Evolutionary conservation across 2,113 vertebrate species (phyloP), one percentile per base, ranked within the genome.

Genomic region (Dasyornis broadbenti): DNA sequence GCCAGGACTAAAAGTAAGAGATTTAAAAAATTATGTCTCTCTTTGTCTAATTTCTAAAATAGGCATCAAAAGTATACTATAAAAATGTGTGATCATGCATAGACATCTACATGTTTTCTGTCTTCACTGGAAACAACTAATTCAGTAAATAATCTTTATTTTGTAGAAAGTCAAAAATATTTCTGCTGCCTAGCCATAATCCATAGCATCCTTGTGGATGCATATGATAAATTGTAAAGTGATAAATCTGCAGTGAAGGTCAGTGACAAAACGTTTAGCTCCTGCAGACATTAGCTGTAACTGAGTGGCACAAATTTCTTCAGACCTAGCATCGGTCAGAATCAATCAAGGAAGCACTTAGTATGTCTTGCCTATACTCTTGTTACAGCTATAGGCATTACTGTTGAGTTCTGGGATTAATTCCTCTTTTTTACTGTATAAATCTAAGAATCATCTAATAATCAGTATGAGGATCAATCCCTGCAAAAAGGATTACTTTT

Each of bases 1-100:
- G 56, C 98, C 98, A 97, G 99, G 99, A 94, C 98, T 97, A 91
- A 98, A 97, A 84, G 99, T 99, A 98, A 98, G 98, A 63, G 19
- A 92, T 63, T 79, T 31, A 90, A 94, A 97, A 30, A 59, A 57
- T 60, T 40, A 30, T 15, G 42, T 90, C 23, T 88, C 24, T 23
- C 26, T 75, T 60, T 82, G 14, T 50, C 31, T 61, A 21, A 52
- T 76, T 92, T 16, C 66, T 53, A 39, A 37, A 91, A 73, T 49
- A 24, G 7, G 6, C 10, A 22, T 0, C 0, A 0, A 6, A 53
- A 50, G 9, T 35, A 27, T 13, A 39, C 14, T 60, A 26, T 54
- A 66, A 82, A 82, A 83, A 82, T 37, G 6, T 44, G 18, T 64
- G 20, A 21, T n/a, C 4, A 27, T 57, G 33, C 35, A 81, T 20